Conservation (phyloP, 2,888 invertebrate species). For the Adelphocoris suturalis region DNA sequence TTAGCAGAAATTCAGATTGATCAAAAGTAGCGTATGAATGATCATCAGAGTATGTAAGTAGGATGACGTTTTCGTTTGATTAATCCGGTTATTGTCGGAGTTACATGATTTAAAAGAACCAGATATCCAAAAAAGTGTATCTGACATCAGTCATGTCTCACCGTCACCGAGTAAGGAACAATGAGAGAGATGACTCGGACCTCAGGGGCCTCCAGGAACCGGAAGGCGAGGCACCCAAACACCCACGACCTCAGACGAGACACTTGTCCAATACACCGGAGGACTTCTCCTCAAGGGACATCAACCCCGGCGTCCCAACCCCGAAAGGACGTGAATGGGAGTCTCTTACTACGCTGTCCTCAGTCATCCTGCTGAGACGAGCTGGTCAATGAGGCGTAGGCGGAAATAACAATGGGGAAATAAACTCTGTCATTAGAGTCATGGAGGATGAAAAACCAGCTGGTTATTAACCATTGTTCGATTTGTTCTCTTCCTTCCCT, state of each 20-base stretch:
- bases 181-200: slow-evolving; percentile 11
- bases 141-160: slow-evolving; percentile 27
- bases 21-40: too few species aligned
- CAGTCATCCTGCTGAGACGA: slow-evolving; percentile 11
- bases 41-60: too few species aligned
- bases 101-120: background rate
- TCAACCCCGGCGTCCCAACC: background rate
- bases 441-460: slow-evolving; percentile 26
- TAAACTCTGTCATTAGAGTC: slow-evolving; percentile 30
- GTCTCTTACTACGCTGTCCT: slow-evolving; percentile 12
- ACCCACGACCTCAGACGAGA: background rate
- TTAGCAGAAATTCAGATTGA: too few species aligned
- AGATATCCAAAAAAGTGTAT: slow-evolving; percentile 14
- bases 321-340: slow-evolving; percentile 26
- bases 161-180: slow-evolving; percentile 18
- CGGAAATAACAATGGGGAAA: slow-evolving; percentile 11
- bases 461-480: slow-evolving; percentile 42
- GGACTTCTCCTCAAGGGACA: background rate
- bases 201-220: background rate
- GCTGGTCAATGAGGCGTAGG: slow-evolving; percentile 35
- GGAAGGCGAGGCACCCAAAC: slow-evolving; percentile 25
- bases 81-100: background rate
- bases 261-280: slow-evolving; percentile 5
- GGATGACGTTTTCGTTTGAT: background rate
- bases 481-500: slow-evolving; percentile 32